Evolutionary conservation across 2,888 invertebrate genomes (phyloP).

Genomic region (Trichogramma dendrolimi): DNA sequence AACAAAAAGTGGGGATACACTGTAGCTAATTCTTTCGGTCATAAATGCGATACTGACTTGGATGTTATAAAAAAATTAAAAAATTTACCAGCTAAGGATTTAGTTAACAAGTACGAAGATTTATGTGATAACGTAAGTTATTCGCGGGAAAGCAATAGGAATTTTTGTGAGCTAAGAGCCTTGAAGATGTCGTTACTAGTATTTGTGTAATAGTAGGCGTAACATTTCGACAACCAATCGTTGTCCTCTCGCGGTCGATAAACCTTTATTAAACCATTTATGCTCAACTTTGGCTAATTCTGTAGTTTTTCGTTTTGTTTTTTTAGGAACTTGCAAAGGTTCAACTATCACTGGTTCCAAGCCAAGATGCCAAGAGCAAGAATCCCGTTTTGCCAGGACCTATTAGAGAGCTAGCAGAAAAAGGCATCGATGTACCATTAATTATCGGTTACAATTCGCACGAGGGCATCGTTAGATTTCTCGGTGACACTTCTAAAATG

Average conservation of each 20-base stretch:
- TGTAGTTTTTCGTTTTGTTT: constrained; percentile 2
- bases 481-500: constrained; percentile 5
- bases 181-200: too few species aligned
- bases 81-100: constrained; percentile 35
- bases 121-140: constrained; percentile 31
- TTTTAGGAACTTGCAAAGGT: constrained; percentile 19
- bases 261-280: too few species aligned
- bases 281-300: background rate
- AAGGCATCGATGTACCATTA: constrained; percentile 53
- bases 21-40: constrained; percentile 33
- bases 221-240: too few species aligned
- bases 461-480: constrained; percentile 51
- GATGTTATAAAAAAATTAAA: constrained; percentile 36
- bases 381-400: constrained; percentile 40
- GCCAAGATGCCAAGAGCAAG: constrained; percentile 26
- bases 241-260: too few species aligned
- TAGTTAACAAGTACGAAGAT: constrained; percentile 40
- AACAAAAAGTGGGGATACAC: constrained; percentile 27
- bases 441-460: constrained; percentile 55
- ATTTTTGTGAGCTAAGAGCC: too few species aligned
- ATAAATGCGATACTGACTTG: constrained; percentile 30
- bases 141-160: too few species aligned
- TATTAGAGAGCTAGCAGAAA: constrained; percentile 38
- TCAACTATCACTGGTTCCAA: constrained; percentile 24
- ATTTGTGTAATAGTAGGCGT: too few species aligned